Evolutionary conservation across 2,888 invertebrate species (phyloP), one percentile per base, ranked within the genome.

Genomic region (Allygus modestus): DNA sequence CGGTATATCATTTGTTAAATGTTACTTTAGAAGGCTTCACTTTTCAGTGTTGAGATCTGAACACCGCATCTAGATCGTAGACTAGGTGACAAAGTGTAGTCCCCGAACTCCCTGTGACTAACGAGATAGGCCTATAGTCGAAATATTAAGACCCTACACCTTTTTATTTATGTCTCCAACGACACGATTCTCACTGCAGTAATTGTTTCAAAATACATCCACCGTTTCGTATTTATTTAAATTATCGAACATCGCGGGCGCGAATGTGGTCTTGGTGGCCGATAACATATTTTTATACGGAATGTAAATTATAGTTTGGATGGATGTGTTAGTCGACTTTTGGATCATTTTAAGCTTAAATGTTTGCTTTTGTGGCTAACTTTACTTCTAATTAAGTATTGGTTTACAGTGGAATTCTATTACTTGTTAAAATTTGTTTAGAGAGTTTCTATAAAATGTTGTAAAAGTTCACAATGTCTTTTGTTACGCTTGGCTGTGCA

Each of bases 21-120:
- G 73, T 73, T 73, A 73, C 41, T 37, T 37, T 37, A 73, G 73
- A 73, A 17, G 65, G 73, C 37, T 73, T 73, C 73, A 69, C 69
- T 69, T 73, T 31, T 33, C 17, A 31, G 17, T 31, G 31, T 54
- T 46, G 11, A 54, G 23, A 54, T 54, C 23, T 23, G 54, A 15
- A 2, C 54, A 54, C 54, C 54, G 54, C 54, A n/a, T 23, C 54
- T 54, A 54, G 54, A 54, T 54, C 23, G 54, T 54, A 54, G 54
- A n/a, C 23, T 46, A 1, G 46, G 46, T 46, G 46, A 46, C 17
- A 46, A 46, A 54, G 54, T 20, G 54, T 54, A 54, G 54, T 46
- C 54, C 54, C 12, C n/a, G 46, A 2, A 7, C n/a, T 12, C 46
- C 12, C 2, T 54, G 20, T 54, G 46, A 46, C 46, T 15, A 46